Conservation (phyloP, 2,888 invertebrate species). For the Drosophila barbarae region DNA sequence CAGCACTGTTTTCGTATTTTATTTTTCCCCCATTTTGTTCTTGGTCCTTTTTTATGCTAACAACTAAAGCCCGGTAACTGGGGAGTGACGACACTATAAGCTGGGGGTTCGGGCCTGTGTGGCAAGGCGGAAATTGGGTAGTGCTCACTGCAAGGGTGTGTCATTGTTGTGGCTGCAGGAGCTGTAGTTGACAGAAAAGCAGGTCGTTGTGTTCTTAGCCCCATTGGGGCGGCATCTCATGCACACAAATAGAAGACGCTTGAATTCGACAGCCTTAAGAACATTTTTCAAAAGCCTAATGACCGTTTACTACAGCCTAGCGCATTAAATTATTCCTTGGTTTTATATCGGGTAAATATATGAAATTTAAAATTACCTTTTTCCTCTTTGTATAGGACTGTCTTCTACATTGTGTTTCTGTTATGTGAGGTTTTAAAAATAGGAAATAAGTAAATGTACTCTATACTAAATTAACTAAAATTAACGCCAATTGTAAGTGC, state of each 20-base stretch:
- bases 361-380: not conserved
- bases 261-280: not conserved
- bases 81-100: slow-evolving; percentile 33
- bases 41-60: slow-evolving; percentile 51
- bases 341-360: not conserved
- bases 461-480: not conserved
- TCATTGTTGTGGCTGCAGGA: slow-evolving; percentile 45
- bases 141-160: slow-evolving; percentile 46
- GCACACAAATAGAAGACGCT: not conserved
- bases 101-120: not conserved
- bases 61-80: slow-evolving; percentile 38
- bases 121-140: slow-evolving; percentile 35
- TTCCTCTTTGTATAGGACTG: not conserved
- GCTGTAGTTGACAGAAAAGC: slow-evolving; percentile 46
- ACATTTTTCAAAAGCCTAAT: no score
- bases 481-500: slow-evolving; percentile 20
- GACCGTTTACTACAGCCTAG: no score
- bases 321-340: not conserved
- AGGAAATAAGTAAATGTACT: slow-evolving; percentile 18
- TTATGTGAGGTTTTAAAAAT: slow-evolving; percentile 24
- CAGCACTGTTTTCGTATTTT: slow-evolving; percentile 13
- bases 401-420: not conserved
- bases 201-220: slow-evolving; percentile 52
- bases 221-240: slow-evolving; percentile 26
- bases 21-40: slow-evolving; percentile 42